phyloP scores from a whole-genome alignment of 92 coral and sea anemone species.

The Phenganax subtilis region DNA sequence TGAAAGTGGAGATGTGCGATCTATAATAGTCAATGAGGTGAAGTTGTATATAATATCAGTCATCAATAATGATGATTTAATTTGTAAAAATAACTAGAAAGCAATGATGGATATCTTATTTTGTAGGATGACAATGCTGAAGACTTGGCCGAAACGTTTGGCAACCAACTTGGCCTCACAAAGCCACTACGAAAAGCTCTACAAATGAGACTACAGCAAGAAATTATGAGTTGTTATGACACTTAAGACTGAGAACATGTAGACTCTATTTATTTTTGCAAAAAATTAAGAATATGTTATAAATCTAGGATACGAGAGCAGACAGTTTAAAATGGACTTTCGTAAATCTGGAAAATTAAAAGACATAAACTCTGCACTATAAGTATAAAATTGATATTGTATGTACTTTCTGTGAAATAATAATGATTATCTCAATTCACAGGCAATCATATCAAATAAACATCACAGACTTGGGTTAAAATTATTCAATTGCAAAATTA shows the following conservation, averaged over 20 bases:
- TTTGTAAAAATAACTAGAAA: not conserved
- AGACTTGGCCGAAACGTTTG: conserved; percentile 37
- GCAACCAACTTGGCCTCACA: conserved; percentile 36
- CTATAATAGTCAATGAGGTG: conserved; percentile 20
- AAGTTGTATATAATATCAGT: not conserved
- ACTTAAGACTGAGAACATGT: not conserved
- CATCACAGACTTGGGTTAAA: not conserved
- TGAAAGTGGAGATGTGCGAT: conserved; percentile 8
- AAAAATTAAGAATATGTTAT: not conserved
- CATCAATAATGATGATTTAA: no score
- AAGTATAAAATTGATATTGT: not conserved
- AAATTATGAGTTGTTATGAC: conserved; percentile 15
- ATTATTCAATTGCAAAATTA: not conserved
- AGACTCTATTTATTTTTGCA: not conserved
- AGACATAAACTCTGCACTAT: not conserved
- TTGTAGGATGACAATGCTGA: conserved; percentile 37
- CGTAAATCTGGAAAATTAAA: no score
- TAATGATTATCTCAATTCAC: no score
- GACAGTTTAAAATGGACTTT: no score
- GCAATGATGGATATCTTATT: not conserved
- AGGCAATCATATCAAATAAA: no score
- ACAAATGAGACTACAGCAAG: conserved; percentile 11
- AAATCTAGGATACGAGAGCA: no score
- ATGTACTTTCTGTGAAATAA: no score
- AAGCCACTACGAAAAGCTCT: conserved; percentile 26